Conservation (phyloP, 2,113 vertebrate genomes). For the Saguinus imperator region DNA sequence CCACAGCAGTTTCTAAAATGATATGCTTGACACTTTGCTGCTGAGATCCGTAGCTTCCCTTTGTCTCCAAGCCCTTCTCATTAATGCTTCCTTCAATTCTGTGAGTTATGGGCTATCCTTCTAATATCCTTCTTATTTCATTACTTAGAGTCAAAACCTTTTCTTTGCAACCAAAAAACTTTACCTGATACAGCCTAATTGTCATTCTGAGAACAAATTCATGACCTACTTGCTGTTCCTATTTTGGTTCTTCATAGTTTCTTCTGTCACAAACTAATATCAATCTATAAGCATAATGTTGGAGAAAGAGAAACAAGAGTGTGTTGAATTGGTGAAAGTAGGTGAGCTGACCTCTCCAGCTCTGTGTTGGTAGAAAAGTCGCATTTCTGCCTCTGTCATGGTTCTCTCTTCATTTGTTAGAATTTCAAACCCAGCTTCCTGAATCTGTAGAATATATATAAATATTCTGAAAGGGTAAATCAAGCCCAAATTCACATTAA, state of each 20-base stretch:
- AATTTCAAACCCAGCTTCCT: constrained; percentile 91
- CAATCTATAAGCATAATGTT: not conserved
- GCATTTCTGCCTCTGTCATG: constrained; percentile 85
- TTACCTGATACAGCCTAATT: not conserved
- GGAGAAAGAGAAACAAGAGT: not conserved
- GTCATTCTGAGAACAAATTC: not conserved
- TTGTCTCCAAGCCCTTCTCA: not conserved
- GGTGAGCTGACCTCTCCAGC: constrained; percentile 84
- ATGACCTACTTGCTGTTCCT: not conserved
- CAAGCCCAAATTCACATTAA: not conserved
- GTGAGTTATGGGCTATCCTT: not conserved
- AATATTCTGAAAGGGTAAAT: not conserved
- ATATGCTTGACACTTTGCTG: not conserved
- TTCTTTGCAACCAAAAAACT: not conserved
- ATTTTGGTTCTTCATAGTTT: not conserved
- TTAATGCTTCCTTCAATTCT: not conserved
- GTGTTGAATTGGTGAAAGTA: accelerated
- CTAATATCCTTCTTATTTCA: not conserved
- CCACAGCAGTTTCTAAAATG: not conserved
- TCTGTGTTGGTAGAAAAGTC: constrained; percentile 88
- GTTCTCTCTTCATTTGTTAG: constrained; percentile 86
- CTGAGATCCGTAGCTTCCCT: not conserved
- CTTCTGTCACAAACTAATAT: not conserved
- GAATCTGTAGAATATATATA: constrained; percentile 83
- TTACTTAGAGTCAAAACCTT: not conserved